A percentile compares a stretch with the other conserved stretches of the same genome.
These are phyloP conservation scores for Drosophila tsacasi DNA, from an alignment of 1,140 invertebrate genomes.

Conservation along the genomic window DNA sequence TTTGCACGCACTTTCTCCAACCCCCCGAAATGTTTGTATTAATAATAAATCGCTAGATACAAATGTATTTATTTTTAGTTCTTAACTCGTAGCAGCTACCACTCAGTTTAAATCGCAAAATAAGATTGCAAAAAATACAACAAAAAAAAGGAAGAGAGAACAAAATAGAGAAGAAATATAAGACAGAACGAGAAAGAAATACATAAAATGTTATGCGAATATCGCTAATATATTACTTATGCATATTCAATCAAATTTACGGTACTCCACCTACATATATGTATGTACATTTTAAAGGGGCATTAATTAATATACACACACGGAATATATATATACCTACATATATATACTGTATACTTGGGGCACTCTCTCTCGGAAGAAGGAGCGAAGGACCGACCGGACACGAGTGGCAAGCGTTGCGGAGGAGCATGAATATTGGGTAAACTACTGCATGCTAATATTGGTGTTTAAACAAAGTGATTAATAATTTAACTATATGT, in stretches of 20 bases:
- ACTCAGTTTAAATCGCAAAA: slow-evolving; percentile 52
- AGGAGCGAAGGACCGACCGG: slow-evolving; percentile 30
- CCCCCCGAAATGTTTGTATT: slow-evolving; percentile 15
- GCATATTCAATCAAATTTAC: slow-evolving; percentile 71
- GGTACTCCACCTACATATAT: slow-evolving; percentile 44
- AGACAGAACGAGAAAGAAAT: slow-evolving; percentile 23
- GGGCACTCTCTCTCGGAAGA: slow-evolving; percentile 39
- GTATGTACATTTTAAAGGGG: slow-evolving; percentile 73
- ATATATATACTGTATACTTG: slow-evolving; percentile 43
- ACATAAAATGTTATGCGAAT: slow-evolving; percentile 62
- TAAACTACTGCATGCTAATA: slow-evolving; percentile 41
- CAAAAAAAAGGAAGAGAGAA: slow-evolving; percentile 28
- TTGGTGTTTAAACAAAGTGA: slow-evolving; percentile 71
- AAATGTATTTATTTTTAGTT: slow-evolving; percentile 49
- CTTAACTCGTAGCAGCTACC: slow-evolving; percentile 33
- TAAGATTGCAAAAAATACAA: slow-evolving; percentile 41
- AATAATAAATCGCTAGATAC: slow-evolving; percentile 23
- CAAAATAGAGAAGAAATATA: slow-evolving; percentile 7
- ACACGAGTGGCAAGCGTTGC: slow-evolving; percentile 50
- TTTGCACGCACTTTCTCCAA: slow-evolving; percentile 37
- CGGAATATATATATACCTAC: slow-evolving; percentile 43
- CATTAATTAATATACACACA: slow-evolving; percentile 49
- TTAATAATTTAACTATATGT: slow-evolving; percentile 67
- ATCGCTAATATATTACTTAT: slow-evolving; percentile 51
- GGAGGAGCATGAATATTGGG: slow-evolving; percentile 45